Base-by-base conservation (phyloP, 2,113 vertebrate species). In the Platichthys stellatus region DNA sequence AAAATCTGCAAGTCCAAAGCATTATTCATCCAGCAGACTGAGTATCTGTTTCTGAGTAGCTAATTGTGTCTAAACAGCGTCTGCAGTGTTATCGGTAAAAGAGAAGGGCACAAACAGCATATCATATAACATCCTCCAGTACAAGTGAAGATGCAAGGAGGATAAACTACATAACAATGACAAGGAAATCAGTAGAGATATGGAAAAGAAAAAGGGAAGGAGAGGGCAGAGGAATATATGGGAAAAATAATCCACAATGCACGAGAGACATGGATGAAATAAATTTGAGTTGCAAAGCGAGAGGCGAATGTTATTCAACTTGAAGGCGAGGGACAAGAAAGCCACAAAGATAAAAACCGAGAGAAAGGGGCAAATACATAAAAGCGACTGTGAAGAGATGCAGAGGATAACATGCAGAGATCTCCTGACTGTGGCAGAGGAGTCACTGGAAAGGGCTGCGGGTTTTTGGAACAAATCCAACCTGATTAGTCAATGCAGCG, bases 401-500 rank as follows among this genome's bases (percentile, higher is more conserved):
- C 17, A 35, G 28, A 63, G 28, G 51, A 76, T 43, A 49, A 58
- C 65, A 35, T 35, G 53, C 28, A 57, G 61, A 69, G 65, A 69
- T 26, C 35, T n/a, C 58, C 43, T 60, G 38, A 57, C 3, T 58
- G 49, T 69, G 65, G 72, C 59, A 80, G 65, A n/a, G 11, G 59
- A 82, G 71, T 71, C 68, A 28, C 79, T 45, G 62, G 71, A 63
- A 51, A 65, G 51, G 72, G 81, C 71, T 45, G 47, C 15, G 31
- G 74, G 63, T 73, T 78, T 79, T 88, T 72, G 72, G 72, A 74
- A 87, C 75, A 74, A 81, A 86, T 91, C 78, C 86, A 77, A 86
- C 43, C 69, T n/a, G 76, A 87, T 86, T 79, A 81, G 76, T 80
- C 77, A 80, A 31, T 80, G 74, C 59, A 62, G 81, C 24, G 38